Base-by-base conservation (phyloP, 1,140 invertebrate genomes). In the Elymnias hypermnestra region DNA sequence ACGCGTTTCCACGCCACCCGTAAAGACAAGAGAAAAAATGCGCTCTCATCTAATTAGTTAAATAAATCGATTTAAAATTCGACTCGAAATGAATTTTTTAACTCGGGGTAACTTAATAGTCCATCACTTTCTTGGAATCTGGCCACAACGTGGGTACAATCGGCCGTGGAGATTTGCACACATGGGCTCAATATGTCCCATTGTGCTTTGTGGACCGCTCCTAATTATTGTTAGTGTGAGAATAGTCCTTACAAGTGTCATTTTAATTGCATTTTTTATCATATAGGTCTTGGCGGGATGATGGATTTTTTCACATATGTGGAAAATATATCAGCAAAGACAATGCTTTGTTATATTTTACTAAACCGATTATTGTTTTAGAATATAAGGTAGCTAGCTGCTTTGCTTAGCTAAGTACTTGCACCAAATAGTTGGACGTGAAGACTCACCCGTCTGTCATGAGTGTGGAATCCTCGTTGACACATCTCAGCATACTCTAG, bases 121-220 rank as follows among this genome's bases (percentile, higher is more conserved):
- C 6, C 31, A 33, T 33, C 31, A 17, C 31, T 15, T 4, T 47
- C 49, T 47, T 58, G 55, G 62, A 62, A 72, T 70, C 62, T 68
- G 50, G 35, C 40, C 52, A 53, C 55, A 70, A 74, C 57, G 60
- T 61, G 63, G 48, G 43, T 28, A 67, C 63, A 65, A 65, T 71
- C 57, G 57, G 51, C 50, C 62, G 58, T 72, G 57, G 65, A 75
- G 58, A 66, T 76, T 65, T 46, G 64, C 72, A 79, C 81, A 83
- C 67, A 78, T 84, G 77, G 66, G 63, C 50, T 53, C 78, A 79
- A 81, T 70, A 69, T 84, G 78, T 56, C 63, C 25, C 57, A 61
- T 74, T 72, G 63, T 71, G 53, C 60, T 61, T 64, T 69, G 61
- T 69, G 61, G 52, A 48, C 51, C 40, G 49, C 42, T 41, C 49